Evolutionary conservation across 1,140 invertebrate species (phyloP).

Genomic region (Ptiloglossa arizonensis): DNA sequence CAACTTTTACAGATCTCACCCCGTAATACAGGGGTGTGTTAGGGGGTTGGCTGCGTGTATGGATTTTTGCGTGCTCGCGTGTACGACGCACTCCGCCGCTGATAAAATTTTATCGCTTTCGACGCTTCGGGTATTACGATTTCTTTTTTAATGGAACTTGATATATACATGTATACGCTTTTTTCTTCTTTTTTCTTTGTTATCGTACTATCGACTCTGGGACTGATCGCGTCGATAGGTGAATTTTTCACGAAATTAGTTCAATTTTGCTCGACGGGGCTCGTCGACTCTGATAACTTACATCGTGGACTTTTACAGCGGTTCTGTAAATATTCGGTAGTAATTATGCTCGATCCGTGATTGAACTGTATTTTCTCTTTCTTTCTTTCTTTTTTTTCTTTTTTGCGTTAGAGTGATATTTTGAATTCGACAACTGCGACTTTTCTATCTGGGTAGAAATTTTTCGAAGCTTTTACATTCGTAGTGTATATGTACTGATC

Average conservation of each 20-base stretch:
- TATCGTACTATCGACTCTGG: background rate
- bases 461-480: no score
- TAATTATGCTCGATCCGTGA: no score
- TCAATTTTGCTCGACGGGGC: background rate
- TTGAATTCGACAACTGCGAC: no score
- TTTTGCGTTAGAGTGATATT: no score
- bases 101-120: constrained; percentile 51
- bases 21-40: constrained; percentile 22
- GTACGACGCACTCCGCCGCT: constrained; percentile 7
- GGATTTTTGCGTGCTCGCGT: constrained; percentile 46
- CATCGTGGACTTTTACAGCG: no score
- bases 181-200: background rate
- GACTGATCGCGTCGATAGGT: no score
- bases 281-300: no score
- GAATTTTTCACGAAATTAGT: background rate
- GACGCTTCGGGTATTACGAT: constrained; percentile 12
- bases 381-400: no score
- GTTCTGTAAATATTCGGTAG: no score
- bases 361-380: no score
- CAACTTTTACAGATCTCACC: constrained; percentile 48
- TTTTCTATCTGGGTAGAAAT: no score
- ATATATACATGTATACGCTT: background rate
- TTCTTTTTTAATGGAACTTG: background rate
- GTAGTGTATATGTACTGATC: no score
- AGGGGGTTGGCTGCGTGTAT: constrained; percentile 28